Base-by-base conservation (phyloP, 2,797 vertebrate species). In the Cyprinella venusta region DNA sequence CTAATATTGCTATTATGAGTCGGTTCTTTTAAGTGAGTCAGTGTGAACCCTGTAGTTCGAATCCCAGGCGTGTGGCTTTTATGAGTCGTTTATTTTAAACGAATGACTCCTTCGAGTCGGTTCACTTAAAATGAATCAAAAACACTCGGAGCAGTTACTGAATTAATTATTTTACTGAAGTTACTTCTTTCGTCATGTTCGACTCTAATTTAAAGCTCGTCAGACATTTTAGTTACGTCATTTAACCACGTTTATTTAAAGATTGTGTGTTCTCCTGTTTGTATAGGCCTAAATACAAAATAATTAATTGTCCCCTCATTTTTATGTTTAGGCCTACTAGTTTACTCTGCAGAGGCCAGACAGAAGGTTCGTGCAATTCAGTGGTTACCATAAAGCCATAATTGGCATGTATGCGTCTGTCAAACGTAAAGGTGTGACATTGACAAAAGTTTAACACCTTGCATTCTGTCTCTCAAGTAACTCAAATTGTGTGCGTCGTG, bases 371-470 rank as follows among this genome's bases (percentile, higher is more conserved):
- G 13, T n/a, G 5, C n/a, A 59, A 18, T 36, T 48, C 54, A 52
- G 52, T 69, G 24, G 69, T 76, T 42, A 84, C 6, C 42, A 38
- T 4, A 10, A 71, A 48, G 64, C 18, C 83, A 83, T 24, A 21
- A 54, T 56, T 56, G 87, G 86, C 87, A 88, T 87, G 86, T 84
- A 86, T 65, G 81, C 40, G 67, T 79, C 69, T 86, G 87, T 82
- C 75, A 54, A 81, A 63, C 74, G 24, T 26, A 56, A 61, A 85
- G 79, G 79, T 64, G 88, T 26, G 63, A 72, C 61, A 38, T 24
- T 67, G 67, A 63, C 81, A 81, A 84, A 76, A 79, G 75, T 68
- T 81, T 77, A 79, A 83, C 89, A 88, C 88, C 76, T 85, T 15
- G 24, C 81, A 85, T 69, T 88, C 71, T 81, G 87, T 67, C 21